Base-by-base conservation (phyloP, 2,113 vertebrate genomes). In the Zapus hudsonius region DNA sequence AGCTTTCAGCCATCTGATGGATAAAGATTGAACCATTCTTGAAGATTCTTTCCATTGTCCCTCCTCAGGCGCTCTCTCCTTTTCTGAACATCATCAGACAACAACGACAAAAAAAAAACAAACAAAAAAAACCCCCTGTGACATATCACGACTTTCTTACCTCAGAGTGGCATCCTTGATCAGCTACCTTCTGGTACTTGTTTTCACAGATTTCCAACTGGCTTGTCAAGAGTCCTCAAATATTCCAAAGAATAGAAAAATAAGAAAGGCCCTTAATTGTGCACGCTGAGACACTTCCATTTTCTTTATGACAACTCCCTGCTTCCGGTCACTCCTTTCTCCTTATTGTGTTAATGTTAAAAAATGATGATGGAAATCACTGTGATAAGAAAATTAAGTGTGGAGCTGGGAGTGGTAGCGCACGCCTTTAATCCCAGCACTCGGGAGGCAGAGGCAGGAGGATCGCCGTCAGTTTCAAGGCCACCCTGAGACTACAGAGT, bases 1-100 rank as follows among this genome's bases (percentile, higher is more conserved):
- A 92, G 93, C 94, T 96, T 97, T 97, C 93, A 97, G 78, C 95
- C 93, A 91, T 97, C 97, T 97, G 92, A 96, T 96, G 94, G 96
- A 92, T 96, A 95, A 44, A 97, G 96, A 98, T 94, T 95, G 96
- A 97, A 96, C 86, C 86, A 94, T 96, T 97, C 94, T 94, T 84
- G 81, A 92, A 91, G 95, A 96, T 97, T 95, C 90, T 97, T 97
- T 95, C 95, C 95, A 97, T 98, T 98, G 97, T 97, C 97, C 96
- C 96, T 92, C 94, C 90, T 96, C 96, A 96, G 87, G 87, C 94
- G 97, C 96, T 96, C 94, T 97, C 96, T 96, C 78, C 52, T 78
- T 87, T 86, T 95, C 82, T 89, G 63, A 87, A 69, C 64, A 74
- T 23, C 59, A 31, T 80, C 94, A 96, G n/a, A n/a, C n/a, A n/a